Conservation (phyloP, 2,888 invertebrate species). For the Xanthorhoe designata region DNA sequence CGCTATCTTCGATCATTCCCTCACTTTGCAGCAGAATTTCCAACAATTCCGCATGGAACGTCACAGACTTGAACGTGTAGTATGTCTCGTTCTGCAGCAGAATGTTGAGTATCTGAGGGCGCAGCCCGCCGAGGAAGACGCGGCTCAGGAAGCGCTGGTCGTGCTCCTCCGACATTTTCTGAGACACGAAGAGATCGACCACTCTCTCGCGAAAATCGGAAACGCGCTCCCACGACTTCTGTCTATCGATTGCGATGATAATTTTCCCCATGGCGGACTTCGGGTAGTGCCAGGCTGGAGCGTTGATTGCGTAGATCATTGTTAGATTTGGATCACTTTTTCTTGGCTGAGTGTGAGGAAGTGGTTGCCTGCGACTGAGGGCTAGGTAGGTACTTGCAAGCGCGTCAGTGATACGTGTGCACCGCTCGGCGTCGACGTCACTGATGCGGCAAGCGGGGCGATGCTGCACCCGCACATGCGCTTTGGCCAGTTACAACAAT, state of each 20-base stretch:
- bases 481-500: not conserved
- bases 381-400: not conserved
- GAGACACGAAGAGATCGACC: not conserved
- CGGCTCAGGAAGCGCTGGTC: constrained; percentile 5
- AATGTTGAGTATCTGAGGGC: not conserved
- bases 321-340: not conserved
- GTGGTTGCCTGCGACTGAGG: not conserved
- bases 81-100: not conserved
- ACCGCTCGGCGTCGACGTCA: not conserved
- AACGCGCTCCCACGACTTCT: constrained; percentile 15
- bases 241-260: constrained; percentile 10
- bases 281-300: constrained; percentile 2
- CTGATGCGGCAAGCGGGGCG: not conserved
- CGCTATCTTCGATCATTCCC: not conserved
- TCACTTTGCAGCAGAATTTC: not conserved
- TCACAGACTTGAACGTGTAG: not conserved
- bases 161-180: not conserved
- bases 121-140: constrained; percentile 18
- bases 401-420: not conserved
- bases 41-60: not conserved
- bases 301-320: not conserved
- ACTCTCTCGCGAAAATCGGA: not conserved
- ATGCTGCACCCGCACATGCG: constrained; percentile 3
- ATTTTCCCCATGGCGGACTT: not conserved
- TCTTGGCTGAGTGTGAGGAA: not conserved